Evolutionary conservation across 2,797 vertebrate species (phyloP), one percentile per base, ranked within the genome.

Genomic region (Alauda arvensis): DNA sequence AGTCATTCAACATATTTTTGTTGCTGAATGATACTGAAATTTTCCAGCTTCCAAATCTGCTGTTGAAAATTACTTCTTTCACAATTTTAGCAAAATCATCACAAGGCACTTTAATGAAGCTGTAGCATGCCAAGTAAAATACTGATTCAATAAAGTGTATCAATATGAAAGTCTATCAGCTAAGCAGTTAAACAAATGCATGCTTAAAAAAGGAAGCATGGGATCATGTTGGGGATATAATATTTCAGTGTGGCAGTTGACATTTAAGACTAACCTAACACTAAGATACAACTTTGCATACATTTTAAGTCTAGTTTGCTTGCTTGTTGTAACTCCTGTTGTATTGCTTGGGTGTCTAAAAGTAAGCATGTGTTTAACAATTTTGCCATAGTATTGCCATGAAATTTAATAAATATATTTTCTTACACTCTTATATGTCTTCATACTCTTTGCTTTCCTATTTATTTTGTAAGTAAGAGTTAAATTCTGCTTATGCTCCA

Each of bases 341-440:
- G 93, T 96, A 95, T 94, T 95, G 94, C 96, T 95, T 96, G 93
- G 46, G 48, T 96, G 94, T 97, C 96, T 96, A 92, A 96, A 96
- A 96, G 93, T 93, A 93, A 80, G 96, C 96, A 97, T 97, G 97
- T 97, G 91, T 96, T 97, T 96, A 97, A 96, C 95, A 93, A 69
- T 96, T 97, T 96, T 96, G 92, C 93, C 89, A 90, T 96, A 95
- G 92, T 96, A 96, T 94, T 97, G 96, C 95, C 92, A 96, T 96
- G 95, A 83, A 95, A 94, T 95, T 95, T 95, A 97, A 97, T 97
- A 97, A 97, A 97, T 97, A 96, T 97, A 97, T 97, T 97, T 97
- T 97, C 97, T 96, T 97, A 97, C 94, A 94, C 62, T 92, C 83
- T 89, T 93, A 94, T 0, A 88, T 70, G 81, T 92, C 90, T 91